phyloP scores from a whole-genome alignment of 1,140 invertebrate genomes.

The Hyles euphorbiae region DNA sequence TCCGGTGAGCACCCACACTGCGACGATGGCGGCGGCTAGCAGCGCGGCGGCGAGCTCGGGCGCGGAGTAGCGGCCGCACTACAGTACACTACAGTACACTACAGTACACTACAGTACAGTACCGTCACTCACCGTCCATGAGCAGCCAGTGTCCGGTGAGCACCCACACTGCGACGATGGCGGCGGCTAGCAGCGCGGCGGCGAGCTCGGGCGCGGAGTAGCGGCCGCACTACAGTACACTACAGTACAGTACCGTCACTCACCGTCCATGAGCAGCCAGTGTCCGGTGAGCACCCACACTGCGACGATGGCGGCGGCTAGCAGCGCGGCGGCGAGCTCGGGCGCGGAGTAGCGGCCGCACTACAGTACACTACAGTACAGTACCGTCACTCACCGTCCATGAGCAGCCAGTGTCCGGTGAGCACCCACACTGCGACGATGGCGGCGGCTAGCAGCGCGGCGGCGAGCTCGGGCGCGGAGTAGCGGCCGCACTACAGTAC shows the following conservation, averaged over 20 bases:
- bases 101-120: background rate
- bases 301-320: conserved; percentile 95
- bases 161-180: conserved; percentile 97
- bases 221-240: conserved; percentile 86
- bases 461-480: conserved; percentile 94
- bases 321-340: conserved; percentile 93
- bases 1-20: conserved; percentile 97
- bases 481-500: conserved; percentile 92
- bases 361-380: background rate
- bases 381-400: conserved; percentile 85
- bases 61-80: conserved; percentile 95
- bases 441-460: conserved; percentile 92
- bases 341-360: conserved; percentile 96
- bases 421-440: conserved; percentile 98
- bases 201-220: conserved; percentile 96
- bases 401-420: conserved; percentile 97
- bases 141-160: conserved; percentile 97
- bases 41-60: conserved; percentile 96
- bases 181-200: conserved; percentile 93
- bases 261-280: conserved; percentile 98
- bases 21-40: conserved; percentile 94
- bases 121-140: conserved; percentile 88
- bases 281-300: conserved; percentile 98
- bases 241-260: conserved; percentile 13
- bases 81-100: no score